These are phyloP conservation scores for Cheilosia urbana DNA, from an alignment of 2,888 invertebrate genomes.

Conservation along the genomic window DNA sequence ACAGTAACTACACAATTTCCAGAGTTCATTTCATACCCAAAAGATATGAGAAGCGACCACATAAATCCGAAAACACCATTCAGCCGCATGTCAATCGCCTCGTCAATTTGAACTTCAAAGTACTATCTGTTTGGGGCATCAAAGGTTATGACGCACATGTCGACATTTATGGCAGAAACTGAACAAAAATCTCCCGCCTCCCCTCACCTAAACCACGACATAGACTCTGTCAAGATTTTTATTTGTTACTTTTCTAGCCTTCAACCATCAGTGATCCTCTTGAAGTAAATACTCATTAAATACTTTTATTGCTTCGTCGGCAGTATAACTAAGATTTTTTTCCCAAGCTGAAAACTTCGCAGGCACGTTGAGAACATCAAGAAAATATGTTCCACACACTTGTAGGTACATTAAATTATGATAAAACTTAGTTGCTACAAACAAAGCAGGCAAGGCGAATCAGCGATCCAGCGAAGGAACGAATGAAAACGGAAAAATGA, in stretches of 20 bases:
- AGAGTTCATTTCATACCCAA: background rate
- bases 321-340: slow-evolving; percentile 35
- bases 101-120: background rate
- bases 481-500: slow-evolving; percentile 1
- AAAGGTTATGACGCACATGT: slow-evolving; percentile 35
- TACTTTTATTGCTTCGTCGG: slow-evolving; percentile 71
- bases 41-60: slow-evolving; percentile 12
- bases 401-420: slow-evolving; percentile 74
- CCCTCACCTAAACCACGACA: slow-evolving; percentile 18
- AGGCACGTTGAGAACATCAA: slow-evolving; percentile 69
- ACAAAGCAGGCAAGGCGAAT: slow-evolving; percentile 8
- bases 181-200: slow-evolving; percentile 6
- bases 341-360: slow-evolving; percentile 44
- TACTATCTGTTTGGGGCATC: slow-evolving; percentile 33
- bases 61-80: slow-evolving; percentile 28
- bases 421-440: slow-evolving; percentile 64
- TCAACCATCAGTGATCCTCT: slow-evolving; percentile 25
- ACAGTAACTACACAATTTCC: background rate
- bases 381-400: slow-evolving; percentile 73
- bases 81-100: slow-evolving; percentile 20
- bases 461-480: background rate
- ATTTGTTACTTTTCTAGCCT: background rate
- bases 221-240: slow-evolving; percentile 15
- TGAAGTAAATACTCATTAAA: slow-evolving; percentile 71
- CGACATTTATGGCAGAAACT: slow-evolving; percentile 21